Evolutionary conservation across 2,797 vertebrate species (phyloP).

Genomic region (Acridotheres tristis): DNA sequence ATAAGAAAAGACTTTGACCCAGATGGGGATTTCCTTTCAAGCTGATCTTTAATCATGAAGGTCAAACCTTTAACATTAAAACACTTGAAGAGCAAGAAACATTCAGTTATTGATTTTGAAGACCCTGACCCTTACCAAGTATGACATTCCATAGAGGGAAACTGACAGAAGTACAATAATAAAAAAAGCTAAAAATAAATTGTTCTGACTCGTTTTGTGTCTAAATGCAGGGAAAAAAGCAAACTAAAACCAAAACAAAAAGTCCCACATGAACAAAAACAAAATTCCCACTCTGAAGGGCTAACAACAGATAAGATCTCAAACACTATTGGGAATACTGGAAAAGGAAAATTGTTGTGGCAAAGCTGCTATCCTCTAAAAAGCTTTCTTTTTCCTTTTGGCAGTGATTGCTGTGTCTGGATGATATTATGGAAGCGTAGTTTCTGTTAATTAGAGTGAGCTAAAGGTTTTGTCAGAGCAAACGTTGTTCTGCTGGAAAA

Average conservation of each 20-base stretch:
- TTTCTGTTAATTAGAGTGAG: neutral
- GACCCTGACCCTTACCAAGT: neutral
- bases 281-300: neutral
- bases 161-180: neutral
- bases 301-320: neutral
- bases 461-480: neutral
- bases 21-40: conserved; percentile 17
- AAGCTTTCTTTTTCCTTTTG: conserved; percentile 4
- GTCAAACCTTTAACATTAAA: conserved; percentile 43
- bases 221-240: neutral
- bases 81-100: conserved; percentile 26
- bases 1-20: neutral
- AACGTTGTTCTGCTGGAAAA: neutral
- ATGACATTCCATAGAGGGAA: neutral
- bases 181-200: neutral
- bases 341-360: neutral
- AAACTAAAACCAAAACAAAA: neutral
- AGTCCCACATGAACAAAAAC: neutral
- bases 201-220: neutral
- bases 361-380: neutral
- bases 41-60: conserved; percentile 43
- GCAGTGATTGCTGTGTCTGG: neutral
- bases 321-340: neutral
- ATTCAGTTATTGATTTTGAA: conserved; percentile 39
- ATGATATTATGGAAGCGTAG: neutral